These are phyloP conservation scores for Podarcis raffonei DNA, from an alignment of 2,113 vertebrate genomes.

Conservation along the genomic window DNA sequence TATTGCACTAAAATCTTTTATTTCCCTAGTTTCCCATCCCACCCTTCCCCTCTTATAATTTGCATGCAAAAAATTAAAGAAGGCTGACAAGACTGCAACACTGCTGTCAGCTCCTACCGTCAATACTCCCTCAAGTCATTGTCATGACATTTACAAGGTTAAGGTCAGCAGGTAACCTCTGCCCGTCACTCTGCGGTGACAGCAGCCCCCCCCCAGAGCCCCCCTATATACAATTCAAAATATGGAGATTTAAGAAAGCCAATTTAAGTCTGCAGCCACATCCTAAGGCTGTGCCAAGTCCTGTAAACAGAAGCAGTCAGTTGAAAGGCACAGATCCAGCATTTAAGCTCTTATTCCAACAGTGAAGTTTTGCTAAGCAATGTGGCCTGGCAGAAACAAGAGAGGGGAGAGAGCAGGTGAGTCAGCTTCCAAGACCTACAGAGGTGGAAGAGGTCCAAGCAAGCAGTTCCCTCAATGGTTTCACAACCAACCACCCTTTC, in stretches of 20 bases:
- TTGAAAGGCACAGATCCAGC: neutral
- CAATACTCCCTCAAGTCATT: neutral
- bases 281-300: neutral
- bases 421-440: neutral
- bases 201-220: rapidly evolving
- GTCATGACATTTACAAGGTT: neutral
- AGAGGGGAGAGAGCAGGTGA: neutral
- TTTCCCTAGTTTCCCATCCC: neutral
- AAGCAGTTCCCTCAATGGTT: neutral
- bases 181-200: neutral
- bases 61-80: neutral
- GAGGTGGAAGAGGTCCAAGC: neutral
- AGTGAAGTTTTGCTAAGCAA: neutral
- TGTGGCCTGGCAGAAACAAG: neutral
- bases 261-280: neutral
- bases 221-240: neutral
- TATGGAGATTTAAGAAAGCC: neutral
- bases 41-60: neutral
- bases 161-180: neutral
- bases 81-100: neutral
- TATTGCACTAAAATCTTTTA: neutral
- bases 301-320: neutral
- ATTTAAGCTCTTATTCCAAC: neutral
- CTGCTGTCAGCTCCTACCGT: neutral
- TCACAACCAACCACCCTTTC: no score